Evolutionary conservation across 2,797 vertebrate species (phyloP).

Genomic region (Delichon dasypus): DNA sequence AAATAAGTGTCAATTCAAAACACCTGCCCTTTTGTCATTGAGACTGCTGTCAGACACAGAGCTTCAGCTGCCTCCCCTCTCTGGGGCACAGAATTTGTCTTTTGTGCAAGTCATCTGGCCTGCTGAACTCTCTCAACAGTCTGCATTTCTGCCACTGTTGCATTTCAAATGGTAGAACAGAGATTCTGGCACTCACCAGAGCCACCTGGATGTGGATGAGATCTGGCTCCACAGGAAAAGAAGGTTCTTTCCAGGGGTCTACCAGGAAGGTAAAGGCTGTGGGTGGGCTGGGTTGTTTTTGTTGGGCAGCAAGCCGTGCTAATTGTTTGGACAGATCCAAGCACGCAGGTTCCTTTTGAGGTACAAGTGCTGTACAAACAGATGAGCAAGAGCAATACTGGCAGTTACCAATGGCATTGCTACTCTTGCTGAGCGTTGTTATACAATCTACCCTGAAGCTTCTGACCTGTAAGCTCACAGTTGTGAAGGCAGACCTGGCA

Average conservation of each 20-base stretch:
- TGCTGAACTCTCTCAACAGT: conserved; percentile 46
- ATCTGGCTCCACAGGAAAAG: background rate
- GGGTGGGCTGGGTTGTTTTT: background rate
- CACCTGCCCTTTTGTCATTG: conserved; percentile 31
- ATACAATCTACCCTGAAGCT: background rate
- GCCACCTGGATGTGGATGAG: background rate
- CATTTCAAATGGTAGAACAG: conserved; percentile 49
- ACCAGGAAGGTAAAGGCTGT: background rate
- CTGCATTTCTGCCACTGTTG: conserved; percentile 52
- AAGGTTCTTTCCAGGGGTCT: background rate
- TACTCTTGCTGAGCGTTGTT: background rate
- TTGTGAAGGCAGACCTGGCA: background rate
- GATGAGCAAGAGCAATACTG: background rate
- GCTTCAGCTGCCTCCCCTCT: conserved; percentile 45
- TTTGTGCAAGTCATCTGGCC: conserved; percentile 37
- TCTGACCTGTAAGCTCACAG: accelerated
- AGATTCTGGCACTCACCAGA: conserved; percentile 2
- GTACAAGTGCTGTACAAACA: background rate
- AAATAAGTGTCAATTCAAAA: conserved; percentile 20
- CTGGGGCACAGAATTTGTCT: conserved; percentile 41
- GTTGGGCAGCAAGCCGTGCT: background rate
- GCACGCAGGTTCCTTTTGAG: background rate
- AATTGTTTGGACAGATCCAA: background rate
- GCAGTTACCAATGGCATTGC: background rate
- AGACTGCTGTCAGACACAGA: conserved; percentile 38